Evolutionary conservation across 2,888 invertebrate genomes (phyloP).

Genomic region (Linnaemya vulpina): DNA sequence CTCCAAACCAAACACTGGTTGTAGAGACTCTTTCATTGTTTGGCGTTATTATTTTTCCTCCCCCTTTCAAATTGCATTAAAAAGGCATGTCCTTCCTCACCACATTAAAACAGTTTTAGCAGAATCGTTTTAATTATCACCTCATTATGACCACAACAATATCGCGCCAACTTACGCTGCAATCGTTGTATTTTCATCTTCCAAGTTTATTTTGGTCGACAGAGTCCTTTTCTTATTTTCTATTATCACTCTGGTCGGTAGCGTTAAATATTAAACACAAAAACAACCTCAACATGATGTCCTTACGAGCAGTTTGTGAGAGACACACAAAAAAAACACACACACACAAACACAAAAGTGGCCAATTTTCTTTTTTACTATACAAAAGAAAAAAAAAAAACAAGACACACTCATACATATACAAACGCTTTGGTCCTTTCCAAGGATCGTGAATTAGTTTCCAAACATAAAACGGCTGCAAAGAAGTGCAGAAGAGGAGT

Average conservation of each 20-base stretch:
- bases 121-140: constrained; percentile 55
- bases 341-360: no score
- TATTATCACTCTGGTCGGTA: neutral
- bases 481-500: rapidly evolving
- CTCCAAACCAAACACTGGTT: neutral
- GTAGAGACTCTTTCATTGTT: neutral
- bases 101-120: neutral
- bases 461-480: neutral
- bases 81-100: neutral
- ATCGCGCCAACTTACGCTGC: constrained; percentile 6
- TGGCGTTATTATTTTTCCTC: neutral
- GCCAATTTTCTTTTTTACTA: constrained; percentile 21
- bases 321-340: no score
- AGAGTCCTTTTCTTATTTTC: constrained; percentile 45
- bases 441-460: neutral
- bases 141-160: constrained; percentile 35
- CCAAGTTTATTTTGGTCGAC: constrained; percentile 33
- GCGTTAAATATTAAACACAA: constrained; percentile 40
- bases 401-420: neutral
- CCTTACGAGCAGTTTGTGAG: neutral
- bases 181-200: constrained; percentile 11
- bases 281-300: constrained; percentile 28
- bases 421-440: no score
- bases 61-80: neutral
- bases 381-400: no score